Percentiles rank a stretch among this genome's conserved stretches.
Conservation (phyloP, 1,140 invertebrate species). For the Trialeurodes vaporariorum region DNA sequence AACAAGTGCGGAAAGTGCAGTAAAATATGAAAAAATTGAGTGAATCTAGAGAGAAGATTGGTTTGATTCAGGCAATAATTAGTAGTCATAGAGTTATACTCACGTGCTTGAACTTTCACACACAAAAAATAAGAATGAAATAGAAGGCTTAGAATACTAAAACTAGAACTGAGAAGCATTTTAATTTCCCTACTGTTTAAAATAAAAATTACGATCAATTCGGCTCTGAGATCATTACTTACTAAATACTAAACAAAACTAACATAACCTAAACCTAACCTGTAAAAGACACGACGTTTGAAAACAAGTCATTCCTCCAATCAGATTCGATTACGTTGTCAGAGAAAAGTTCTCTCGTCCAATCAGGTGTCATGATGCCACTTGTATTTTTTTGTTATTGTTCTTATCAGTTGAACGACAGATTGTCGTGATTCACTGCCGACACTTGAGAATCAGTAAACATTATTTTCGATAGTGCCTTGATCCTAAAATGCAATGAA, state of each 20-base stretch:
- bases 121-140: background rate
- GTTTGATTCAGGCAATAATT: too few relatives aligned
- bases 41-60: too few relatives aligned
- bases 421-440: too few relatives aligned
- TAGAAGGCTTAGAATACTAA: background rate
- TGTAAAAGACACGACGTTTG: background rate
- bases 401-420: constrained; percentile 1
- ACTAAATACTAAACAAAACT: too few relatives aligned
- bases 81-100: background rate
- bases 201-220: too few relatives aligned
- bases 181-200: too few relatives aligned
- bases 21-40: too few relatives aligned
- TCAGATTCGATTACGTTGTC: background rate
- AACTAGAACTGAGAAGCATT: background rate
- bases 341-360: background rate
- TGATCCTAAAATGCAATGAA: background rate
- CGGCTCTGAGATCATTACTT: too few relatives aligned
- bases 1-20: too few relatives aligned
- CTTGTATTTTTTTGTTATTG: background rate
- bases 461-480: too few relatives aligned
- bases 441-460: too few relatives aligned
- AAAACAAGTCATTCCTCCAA: background rate
- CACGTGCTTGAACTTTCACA: background rate
- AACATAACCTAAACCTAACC: background rate
- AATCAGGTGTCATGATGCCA: background rate